Base-by-base conservation (phyloP, 2,113 vertebrate genomes). In the Neotoma lepida region DNA sequence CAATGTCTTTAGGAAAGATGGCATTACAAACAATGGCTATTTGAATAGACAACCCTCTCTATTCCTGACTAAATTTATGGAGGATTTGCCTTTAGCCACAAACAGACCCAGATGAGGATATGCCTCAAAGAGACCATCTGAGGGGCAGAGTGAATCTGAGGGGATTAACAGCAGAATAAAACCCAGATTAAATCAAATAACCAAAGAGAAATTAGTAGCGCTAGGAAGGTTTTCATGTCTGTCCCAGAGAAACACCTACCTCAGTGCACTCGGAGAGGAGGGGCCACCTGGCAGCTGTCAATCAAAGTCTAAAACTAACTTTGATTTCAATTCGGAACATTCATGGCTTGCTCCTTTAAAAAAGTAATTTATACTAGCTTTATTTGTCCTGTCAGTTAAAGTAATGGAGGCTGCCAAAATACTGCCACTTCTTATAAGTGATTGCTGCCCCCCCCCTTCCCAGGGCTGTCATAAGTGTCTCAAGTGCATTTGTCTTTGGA, bases 401-500 rank as follows among this genome's bases (percentile, higher is more conserved):
- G 64, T 94, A 80, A 86, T 74, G 0, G 0, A 93, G 94, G 90
- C 89, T 97, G 96, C 95, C 97, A 97, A 96, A 98, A 90, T 89
- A 96, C 97, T 98, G 97, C 97, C 97, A 91, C 93, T 94, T 95
- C 96, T 97, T 95, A 63, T 96, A 96, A 97, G 97, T 93, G 96
- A 87, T 94, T 92, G 68, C 90, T 92, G 64, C 96, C 96, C 66
- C 97, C 97, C 97, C 94, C 90, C 94, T 97, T 96, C 94, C 91
- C 93, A 95, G 86, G 0, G 6, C 96, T 76, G 94, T 93, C 92
- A 92, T 96, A 94, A 94, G 84, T 95, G 90, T 96, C 82, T 80
- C 97, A 89, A 61, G 81, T n/a, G 70, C 71, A 87, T 89, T 98
- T 97, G 97, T 98, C 92, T 95, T 91, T 97, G 98, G 98, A 98